phyloP scores from a whole-genome alignment of 2,797 vertebrate species.

The Pterois miles region DNA sequence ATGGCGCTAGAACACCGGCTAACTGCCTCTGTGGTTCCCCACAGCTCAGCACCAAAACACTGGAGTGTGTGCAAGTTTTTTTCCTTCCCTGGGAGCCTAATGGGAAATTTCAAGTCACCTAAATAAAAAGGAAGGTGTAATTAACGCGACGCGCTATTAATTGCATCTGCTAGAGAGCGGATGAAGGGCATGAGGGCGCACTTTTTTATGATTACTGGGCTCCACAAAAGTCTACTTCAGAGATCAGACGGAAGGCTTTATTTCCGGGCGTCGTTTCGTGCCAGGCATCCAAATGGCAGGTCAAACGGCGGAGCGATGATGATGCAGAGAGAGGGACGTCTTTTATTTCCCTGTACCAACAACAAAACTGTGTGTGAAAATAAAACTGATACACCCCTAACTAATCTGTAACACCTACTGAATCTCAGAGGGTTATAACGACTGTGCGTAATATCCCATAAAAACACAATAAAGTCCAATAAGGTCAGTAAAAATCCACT shows the following conservation, averaged over 20 bases:
- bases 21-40: conserved; percentile 8
- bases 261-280: conserved; percentile 41
- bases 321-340: conserved; percentile 13
- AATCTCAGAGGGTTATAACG: background rate
- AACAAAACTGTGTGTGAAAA: background rate
- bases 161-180: conserved; percentile 72
- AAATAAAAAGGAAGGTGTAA: conserved; percentile 81
- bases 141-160: conserved; percentile 79
- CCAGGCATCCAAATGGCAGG: conserved; percentile 55
- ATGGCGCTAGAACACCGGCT: conserved; percentile 76
- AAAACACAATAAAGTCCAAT: too few relatives aligned
- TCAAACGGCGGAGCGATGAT: conserved; percentile 33
- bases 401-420: background rate
- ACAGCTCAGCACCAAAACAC: conserved; percentile 35
- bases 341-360: conserved; percentile 2
- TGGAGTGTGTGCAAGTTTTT: background rate
- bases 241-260: conserved; percentile 49
- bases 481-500: too few relatives aligned
- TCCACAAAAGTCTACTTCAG: conserved; percentile 48
- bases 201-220: conserved; percentile 51
- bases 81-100: conserved; percentile 51
- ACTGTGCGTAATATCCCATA: background rate
- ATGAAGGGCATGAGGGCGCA: conserved; percentile 69
- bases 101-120: conserved; percentile 80
- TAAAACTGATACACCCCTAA: background rate